phyloP scores from a whole-genome alignment of 1,140 invertebrate genomes.

The Diorhabda elongata region DNA sequence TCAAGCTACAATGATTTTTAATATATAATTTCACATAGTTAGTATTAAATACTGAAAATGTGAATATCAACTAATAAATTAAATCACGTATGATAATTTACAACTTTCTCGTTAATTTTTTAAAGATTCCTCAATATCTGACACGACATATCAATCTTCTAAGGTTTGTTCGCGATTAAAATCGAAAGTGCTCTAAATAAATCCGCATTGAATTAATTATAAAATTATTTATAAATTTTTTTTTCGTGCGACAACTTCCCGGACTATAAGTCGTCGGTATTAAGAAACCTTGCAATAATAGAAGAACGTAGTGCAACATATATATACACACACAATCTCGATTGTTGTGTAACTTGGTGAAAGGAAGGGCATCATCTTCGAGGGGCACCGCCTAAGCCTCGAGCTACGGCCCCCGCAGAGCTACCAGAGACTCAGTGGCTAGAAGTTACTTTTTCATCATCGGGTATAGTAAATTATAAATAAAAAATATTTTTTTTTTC shows the following conservation, averaged over 20 bases:
- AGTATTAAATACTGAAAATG: too few species aligned
- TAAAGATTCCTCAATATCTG: not conserved
- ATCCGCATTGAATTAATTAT: slow-evolving; percentile 1
- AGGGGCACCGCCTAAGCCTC: slow-evolving; percentile 33
- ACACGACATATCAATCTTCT: not conserved
- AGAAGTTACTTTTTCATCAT: not conserved
- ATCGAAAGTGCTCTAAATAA: slow-evolving; percentile 1
- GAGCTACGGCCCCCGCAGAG: slow-evolving; percentile 33
- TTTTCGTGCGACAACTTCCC: slow-evolving; percentile 6
- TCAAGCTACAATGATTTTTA: too few species aligned
- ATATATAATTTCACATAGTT: too few species aligned
- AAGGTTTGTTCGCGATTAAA: not conserved
- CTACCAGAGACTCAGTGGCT: slow-evolving; percentile 15
- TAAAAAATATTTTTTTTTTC: too few species aligned
- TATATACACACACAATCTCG: slow-evolving; percentile 22
- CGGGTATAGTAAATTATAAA: not conserved
- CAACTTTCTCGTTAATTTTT: too few species aligned
- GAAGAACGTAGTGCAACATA: slow-evolving; percentile 14
- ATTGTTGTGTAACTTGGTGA: slow-evolving; percentile 38
- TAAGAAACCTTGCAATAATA: slow-evolving; percentile 24
- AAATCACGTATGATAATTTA: too few species aligned
- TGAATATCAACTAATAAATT: too few species aligned
- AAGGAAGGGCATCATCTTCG: slow-evolving; percentile 40
- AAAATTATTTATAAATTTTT: not conserved
- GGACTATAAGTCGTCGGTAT: slow-evolving; percentile 14